Evolutionary conservation across 2,888 invertebrate species (phyloP), one percentile per base, ranked within the genome.

Genomic region (Drosophila ezoana): DNA sequence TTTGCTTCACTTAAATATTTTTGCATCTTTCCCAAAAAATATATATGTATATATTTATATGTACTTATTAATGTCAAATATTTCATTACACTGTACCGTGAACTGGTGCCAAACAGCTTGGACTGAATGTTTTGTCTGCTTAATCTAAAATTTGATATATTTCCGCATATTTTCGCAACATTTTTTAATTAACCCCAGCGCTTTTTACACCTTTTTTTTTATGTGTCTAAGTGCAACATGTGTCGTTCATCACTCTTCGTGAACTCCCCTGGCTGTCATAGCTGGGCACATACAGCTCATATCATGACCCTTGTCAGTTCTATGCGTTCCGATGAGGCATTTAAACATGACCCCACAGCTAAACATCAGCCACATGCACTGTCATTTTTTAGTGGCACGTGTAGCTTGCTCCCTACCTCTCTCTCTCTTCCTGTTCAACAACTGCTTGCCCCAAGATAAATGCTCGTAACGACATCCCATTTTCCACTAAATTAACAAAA

Each of bases 401-500:
- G 73, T 61, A 65, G 65, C 66, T 8, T 65, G 10, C n/a, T 14
- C 9, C 10, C 20, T n/a, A 14, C 18, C 3, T 10, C 3, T 10
- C 14, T 14, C 14, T 23, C 13, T 13, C 38, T 16, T 13, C 28
- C 14, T 3, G 48, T 4, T 13, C n/a, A 52, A 11, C 44, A 57
- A 33, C 72, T 72, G 76, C 18, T 57, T 14, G 61, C 28, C 51
- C 47, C 48, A 18, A 60, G 76, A 62, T 75, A 76, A 72, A 51
- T 72, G 65, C 51, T 69, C 62, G 18, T 77, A 71, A 53, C 66
- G 75, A 68, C 77, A 74, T 71, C 65, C 65, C 53, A 76, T 87
- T 84, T 87, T 84, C 85, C 84, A 84, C 69, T 80, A 84, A 78
- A 84, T 87, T 81, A 84, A 82, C 72, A 73, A 72, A 59, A 70